Conservation (phyloP, 2,888 invertebrate genomes). For the Agrochola macilenta region DNA sequence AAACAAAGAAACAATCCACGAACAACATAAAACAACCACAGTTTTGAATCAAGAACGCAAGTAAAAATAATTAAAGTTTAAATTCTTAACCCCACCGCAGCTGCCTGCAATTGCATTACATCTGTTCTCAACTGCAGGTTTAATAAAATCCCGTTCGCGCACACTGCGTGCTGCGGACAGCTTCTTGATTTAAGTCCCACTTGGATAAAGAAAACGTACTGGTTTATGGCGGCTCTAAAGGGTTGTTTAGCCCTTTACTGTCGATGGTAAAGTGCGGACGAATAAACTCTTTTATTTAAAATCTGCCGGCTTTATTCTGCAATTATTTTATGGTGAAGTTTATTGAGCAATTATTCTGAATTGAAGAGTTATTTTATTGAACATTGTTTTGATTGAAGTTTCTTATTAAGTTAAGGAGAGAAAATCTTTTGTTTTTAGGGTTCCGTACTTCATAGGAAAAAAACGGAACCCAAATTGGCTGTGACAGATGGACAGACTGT, state of each 20-base stretch:
- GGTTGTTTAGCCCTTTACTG: conserved; percentile 63
- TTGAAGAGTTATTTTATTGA: conserved; percentile 20
- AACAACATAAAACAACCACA: conserved; percentile 34
- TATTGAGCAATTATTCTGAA: conserved; percentile 33
- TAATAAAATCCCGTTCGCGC: conserved; percentile 67
- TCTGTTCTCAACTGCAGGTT: conserved; percentile 66
- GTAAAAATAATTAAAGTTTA: conserved; percentile 66
- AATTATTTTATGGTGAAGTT: conserved; percentile 54
- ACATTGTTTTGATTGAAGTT: conserved; percentile 37
- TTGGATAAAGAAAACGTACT: conserved; percentile 67
- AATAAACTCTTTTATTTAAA: conserved; percentile 54
- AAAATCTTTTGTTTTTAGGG: too few relatives aligned
- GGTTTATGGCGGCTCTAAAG: conserved; percentile 68
- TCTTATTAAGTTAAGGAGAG: not conserved
- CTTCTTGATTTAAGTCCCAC: conserved; percentile 70
- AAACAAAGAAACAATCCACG: conserved; percentile 18
- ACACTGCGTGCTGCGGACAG: conserved; percentile 68
- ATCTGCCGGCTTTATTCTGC: conserved; percentile 46
- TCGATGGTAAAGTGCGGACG: conserved; percentile 61
- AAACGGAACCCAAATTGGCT: too few relatives aligned
- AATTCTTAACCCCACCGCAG: conserved; percentile 58
- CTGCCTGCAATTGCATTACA: conserved; percentile 64
- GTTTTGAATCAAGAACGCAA: conserved; percentile 53
- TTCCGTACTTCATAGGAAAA: too few relatives aligned
- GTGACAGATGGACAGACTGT: too few relatives aligned